Conservation (phyloP, 2,797 vertebrate species). For the Limnodromus scolopaceus region DNA sequence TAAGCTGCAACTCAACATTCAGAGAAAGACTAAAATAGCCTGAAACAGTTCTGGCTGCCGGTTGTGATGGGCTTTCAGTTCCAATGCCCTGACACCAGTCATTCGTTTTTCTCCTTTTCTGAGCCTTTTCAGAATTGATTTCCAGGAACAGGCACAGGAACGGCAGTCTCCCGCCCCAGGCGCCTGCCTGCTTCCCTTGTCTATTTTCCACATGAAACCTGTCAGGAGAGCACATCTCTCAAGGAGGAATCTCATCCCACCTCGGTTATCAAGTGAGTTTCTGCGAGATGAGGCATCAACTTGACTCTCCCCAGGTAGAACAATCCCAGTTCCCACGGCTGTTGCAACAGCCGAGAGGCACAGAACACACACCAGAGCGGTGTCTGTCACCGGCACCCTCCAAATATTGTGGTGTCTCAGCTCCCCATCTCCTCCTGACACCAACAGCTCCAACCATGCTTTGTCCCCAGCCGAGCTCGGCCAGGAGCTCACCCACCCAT, state of each 20-base stretch:
- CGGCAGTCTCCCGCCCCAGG: not conserved
- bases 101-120: not conserved
- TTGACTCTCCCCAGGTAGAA: fast-evolving
- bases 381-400: fast-evolving
- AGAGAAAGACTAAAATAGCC: not conserved
- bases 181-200: not conserved
- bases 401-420: fast-evolving
- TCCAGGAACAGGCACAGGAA: not conserved
- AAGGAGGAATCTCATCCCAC: not conserved
- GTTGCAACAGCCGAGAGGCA: not conserved
- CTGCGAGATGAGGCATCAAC: fast-evolving
- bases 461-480: not conserved
- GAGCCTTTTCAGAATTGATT: not conserved
- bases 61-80: not conserved
- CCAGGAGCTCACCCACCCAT: not conserved
- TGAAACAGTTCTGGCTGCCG: not conserved
- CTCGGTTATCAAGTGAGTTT: fast-evolving
- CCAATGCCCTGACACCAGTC: not conserved
- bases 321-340: fast-evolving
- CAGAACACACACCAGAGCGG: fast-evolving
- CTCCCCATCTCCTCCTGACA: not conserved
- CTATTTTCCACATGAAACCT: not conserved
- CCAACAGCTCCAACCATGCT: not conserved
- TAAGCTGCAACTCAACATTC: not conserved
- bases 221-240: not conserved